Conservation (phyloP, 92 coral and sea anemone species). For the Chrysogorgia sp. region DNA sequence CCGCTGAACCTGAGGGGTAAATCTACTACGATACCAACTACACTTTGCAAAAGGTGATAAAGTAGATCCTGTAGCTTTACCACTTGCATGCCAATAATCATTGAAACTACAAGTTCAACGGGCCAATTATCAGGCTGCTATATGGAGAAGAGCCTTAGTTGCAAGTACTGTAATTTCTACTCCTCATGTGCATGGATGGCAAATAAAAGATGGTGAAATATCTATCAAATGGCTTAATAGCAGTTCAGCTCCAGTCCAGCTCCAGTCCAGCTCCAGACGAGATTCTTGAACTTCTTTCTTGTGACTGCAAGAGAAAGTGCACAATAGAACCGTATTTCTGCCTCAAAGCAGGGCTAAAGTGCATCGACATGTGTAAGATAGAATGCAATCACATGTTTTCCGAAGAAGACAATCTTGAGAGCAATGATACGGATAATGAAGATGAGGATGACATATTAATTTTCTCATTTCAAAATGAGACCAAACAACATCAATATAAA, state of each 20-base stretch:
- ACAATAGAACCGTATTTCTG: constrained; percentile 55
- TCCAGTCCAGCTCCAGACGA: constrained; percentile 62
- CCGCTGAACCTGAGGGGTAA: constrained; percentile 55
- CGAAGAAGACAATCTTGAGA: too few species aligned
- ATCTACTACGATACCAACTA: constrained; percentile 51
- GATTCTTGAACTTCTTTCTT: constrained; percentile 58
- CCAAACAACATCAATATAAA: too few species aligned
- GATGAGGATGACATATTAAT: too few species aligned
- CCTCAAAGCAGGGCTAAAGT: constrained; percentile 63
- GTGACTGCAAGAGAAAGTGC: constrained; percentile 58
- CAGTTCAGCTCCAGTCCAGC: constrained; percentile 4
- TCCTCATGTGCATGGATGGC: not conserved
- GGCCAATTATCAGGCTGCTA: too few species aligned
- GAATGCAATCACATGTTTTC: too few species aligned
- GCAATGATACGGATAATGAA: too few species aligned
- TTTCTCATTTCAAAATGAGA: too few species aligned
- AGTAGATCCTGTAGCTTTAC: constrained; percentile 65
- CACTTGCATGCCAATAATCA: constrained; percentile 65
- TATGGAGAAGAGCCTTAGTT: too few species aligned
- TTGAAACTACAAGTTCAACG: constrained; percentile 59
- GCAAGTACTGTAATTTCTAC: constrained; percentile 22
- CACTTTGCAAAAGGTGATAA: constrained; percentile 69
- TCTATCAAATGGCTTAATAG: too few species aligned
- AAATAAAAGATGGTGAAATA: too few species aligned
- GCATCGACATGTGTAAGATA: too few species aligned